Evolutionary conservation across 2,797 vertebrate species (phyloP).

Genomic region (Aythya fuligula): DNA sequence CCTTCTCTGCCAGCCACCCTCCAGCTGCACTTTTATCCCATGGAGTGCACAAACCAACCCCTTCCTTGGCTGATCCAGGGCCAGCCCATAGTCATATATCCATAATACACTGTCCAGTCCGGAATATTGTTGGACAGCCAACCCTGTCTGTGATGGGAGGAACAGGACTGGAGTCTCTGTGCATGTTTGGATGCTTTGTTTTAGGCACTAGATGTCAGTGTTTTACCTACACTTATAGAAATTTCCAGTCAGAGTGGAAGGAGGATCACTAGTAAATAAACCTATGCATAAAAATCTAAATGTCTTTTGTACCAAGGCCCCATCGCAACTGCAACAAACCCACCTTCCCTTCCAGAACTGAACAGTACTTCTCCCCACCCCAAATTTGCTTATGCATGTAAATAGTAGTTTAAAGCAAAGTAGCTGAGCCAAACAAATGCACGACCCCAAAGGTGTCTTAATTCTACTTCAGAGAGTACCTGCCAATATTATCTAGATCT

Average conservation of each 20-base stretch:
- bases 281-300: neutral
- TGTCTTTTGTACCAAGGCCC: neutral
- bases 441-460: neutral
- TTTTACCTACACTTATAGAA: slow-evolving; percentile 65
- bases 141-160: neutral
- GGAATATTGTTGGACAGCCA: neutral
- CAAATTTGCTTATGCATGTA: neutral
- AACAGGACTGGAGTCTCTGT: neutral
- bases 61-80: neutral
- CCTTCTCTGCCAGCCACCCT: neutral
- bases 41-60: neutral
- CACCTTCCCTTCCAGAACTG: neutral
- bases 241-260: neutral
- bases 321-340: neutral
- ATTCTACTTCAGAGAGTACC: neutral
- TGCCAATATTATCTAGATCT: neutral
- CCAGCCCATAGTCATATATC: neutral
- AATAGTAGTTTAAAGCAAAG: neutral
- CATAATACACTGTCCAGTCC: neutral
- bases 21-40: neutral
- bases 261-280: neutral
- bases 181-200: neutral
- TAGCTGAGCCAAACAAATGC: neutral
- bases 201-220: slow-evolving; percentile 82
- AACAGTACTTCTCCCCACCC: neutral